Conservation (phyloP, 2,888 invertebrate genomes). For the Halictus ligatus region DNA sequence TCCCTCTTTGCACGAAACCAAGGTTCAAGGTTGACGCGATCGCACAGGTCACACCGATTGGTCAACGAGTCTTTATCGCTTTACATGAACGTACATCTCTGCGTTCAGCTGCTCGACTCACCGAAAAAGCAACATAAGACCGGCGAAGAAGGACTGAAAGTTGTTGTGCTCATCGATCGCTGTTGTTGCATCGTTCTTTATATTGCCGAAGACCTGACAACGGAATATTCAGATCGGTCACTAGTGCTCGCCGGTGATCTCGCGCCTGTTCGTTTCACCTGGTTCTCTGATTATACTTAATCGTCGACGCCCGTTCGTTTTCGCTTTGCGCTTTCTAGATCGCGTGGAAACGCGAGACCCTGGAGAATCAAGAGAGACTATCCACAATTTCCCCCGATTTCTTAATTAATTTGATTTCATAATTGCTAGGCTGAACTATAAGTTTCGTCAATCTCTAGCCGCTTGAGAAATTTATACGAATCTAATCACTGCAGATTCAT, state of each 20-base stretch:
- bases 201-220: slow-evolving; percentile 96
- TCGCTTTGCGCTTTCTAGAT: neutral
- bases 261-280: slow-evolving; percentile 1
- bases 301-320: neutral
- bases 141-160: slow-evolving; percentile 96
- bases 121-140: slow-evolving; percentile 97
- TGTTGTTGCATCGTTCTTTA: slow-evolving; percentile 93
- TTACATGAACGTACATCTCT: slow-evolving; percentile 45
- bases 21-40: slow-evolving; percentile 1
- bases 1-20: neutral
- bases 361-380: neutral
- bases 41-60: neutral
- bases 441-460: too few relatives aligned
- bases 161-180: slow-evolving; percentile 97
- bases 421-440: too few relatives aligned
- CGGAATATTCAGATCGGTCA: slow-evolving; percentile 73
- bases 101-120: slow-evolving; percentile 86
- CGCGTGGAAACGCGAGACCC: neutral
- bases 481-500: too few relatives aligned
- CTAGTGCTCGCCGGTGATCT: slow-evolving; percentile 30
- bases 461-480: too few relatives aligned
- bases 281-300: neutral
- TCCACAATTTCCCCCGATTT: neutral
- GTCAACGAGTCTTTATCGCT: slow-evolving; percentile 26
- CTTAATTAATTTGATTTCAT: neutral